These are phyloP conservation scores for Cebidichthys violaceus DNA, from an alignment of 2,113 vertebrate genomes.

Conservation along the genomic window DNA sequence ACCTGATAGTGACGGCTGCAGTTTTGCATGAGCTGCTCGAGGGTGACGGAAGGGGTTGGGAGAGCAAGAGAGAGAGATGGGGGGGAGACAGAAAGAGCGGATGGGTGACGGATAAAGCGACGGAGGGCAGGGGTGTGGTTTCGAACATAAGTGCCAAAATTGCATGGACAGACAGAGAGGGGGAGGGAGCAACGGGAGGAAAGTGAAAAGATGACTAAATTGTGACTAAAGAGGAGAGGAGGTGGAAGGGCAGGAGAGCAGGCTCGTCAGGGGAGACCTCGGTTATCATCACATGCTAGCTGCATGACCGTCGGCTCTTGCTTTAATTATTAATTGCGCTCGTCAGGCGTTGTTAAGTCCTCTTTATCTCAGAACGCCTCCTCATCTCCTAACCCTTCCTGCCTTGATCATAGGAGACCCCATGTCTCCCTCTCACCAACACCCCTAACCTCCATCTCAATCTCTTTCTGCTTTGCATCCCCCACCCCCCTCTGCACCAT, in stretches of 20 bases:
- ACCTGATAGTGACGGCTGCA: conserved; percentile 86
- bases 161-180: conserved; percentile 40
- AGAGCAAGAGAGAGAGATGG: conserved; percentile 23
- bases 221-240: conserved; percentile 29
- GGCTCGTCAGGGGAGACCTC: conserved; percentile 71
- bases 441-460: conserved; percentile 9
- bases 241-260: conserved; percentile 20
- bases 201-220: conserved; percentile 50
- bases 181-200: conserved; percentile 18
- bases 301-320: conserved; percentile 84
- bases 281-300: conserved; percentile 86
- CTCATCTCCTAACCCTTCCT: conserved; percentile 1
- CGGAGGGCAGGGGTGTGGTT: conserved; percentile 39
- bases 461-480: conserved; percentile 15
- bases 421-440: not conserved
- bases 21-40: conserved; percentile 59
- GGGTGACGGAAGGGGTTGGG: conserved; percentile 50
- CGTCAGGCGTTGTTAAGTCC: conserved; percentile 91
- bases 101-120: conserved; percentile 22
- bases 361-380: conserved; percentile 86
- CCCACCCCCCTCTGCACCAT: conserved; percentile 35
- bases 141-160: conserved; percentile 64
- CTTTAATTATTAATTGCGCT: conserved; percentile 95
- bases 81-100: conserved; percentile 17
- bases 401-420: not conserved